Base-by-base conservation (phyloP, 2,888 invertebrate species). In the Macrophya alboannulata region DNA sequence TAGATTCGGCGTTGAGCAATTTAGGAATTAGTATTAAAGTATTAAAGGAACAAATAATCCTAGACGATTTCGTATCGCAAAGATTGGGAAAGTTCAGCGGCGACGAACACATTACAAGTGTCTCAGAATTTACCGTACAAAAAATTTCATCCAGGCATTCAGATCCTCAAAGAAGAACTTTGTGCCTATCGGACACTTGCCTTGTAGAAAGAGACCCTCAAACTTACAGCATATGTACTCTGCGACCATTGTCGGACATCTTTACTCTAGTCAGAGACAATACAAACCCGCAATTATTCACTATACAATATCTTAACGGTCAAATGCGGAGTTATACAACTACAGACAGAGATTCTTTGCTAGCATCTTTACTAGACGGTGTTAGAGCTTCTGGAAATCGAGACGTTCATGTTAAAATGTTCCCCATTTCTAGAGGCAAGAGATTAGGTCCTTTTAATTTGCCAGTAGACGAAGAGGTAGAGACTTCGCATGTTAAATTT, bases 351-450 rank as follows among this genome's bases (percentile, higher is more conserved):
- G 99, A 99, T 94, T 98, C 99, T 0, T 94, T 99, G 86, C 94
- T 99, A 87, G 99, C 99, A 0, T 99, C 99, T 0, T 94, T 99
- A 76, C 94, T 99, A 89, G 99, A 99, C 94, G 99, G 99, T 55
- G 99, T 99, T 17, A 95, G 99, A 87, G 98, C 99, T 0, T 98
- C 99, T 59, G 99, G 99, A 0, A 99, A 99, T 94, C 96, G 98
- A 90, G 99, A 99, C 94, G 98, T 99, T 4, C 99, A 99, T 94
- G 98, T 99, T 21, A 97, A 97, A 86, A 98, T 98, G 95, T 95
- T 95, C 86, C 95, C 95, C 55, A 98, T 98, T 31, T 96, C 97
- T 79, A 95, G 99, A 86, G 98, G 98, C 0, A 97, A 97, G 92
- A 95, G 99, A 86, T 95, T 99, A 87, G 97, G 98, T 40, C 99